Conservation (phyloP, 2,113 vertebrate genomes). For the Nipponia nippon region DNA sequence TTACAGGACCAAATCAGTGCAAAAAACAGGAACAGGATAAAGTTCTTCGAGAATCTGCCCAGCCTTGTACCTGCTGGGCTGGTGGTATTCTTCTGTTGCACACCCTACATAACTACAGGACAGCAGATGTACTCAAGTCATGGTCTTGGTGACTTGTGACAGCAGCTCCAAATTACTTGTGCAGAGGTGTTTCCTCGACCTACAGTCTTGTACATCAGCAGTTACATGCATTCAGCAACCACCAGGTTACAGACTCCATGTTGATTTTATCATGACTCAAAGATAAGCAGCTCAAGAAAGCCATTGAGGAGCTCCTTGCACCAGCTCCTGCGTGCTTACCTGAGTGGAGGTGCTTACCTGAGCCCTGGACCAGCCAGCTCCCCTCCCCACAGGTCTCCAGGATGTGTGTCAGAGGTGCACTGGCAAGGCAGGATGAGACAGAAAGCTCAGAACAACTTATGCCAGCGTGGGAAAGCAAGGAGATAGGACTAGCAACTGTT, state of each 20-base stretch:
- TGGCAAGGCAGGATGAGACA: neutral
- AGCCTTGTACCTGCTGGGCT: neutral
- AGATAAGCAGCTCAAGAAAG: neutral
- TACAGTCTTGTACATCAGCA: neutral
- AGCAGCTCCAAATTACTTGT: neutral
- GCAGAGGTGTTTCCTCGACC: neutral
- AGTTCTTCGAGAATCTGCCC: neutral
- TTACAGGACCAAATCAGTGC: neutral
- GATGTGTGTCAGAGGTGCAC: rapidly evolving
- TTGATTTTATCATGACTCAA: neutral
- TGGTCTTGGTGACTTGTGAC: neutral
- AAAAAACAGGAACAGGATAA: neutral
- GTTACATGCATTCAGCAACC: neutral
- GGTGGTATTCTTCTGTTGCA: neutral
- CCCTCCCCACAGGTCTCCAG: neutral
- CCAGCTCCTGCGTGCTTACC: neutral
- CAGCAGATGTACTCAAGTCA: neutral
- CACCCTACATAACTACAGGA: rapidly evolving
- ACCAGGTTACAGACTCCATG: neutral
- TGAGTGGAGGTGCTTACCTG: neutral
- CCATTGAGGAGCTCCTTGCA: neutral
- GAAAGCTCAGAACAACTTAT: neutral
- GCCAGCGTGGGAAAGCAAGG: neutral
- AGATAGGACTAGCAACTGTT: neutral
- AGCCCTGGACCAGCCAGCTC: neutral